Evolutionary conservation across 1,140 invertebrate species (phyloP), one percentile per base, ranked within the genome.

Genomic region (Camponotus floridanus): DNA sequence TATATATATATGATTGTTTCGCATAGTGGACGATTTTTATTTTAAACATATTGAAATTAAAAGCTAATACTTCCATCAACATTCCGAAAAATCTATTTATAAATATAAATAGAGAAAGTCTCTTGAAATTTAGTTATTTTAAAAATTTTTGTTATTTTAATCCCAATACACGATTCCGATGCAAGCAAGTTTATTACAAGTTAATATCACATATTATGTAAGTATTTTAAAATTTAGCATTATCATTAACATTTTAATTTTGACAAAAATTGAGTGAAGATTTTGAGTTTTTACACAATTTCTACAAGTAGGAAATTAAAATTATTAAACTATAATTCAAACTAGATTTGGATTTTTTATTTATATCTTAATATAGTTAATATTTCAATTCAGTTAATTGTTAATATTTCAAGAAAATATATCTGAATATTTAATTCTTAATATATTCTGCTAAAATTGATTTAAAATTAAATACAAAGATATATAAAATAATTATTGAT

Each of bases 171-270:
- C 33, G 36, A 26, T 39, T 59, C 1, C 39, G 21, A 68, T 18
- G 8, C 55, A 45, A 13, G 45, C 3, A 59, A 80, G 21, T 57
- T 70, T 5, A 15, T 1, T 59, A 5, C 42, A 59, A 80, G 5
- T 70, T 80, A 51, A 55, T 15, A 73, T 31, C 39, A 74, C 33
- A 9, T 62, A 5, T 65, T 18, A 71, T 48, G 48, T 68, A 79
- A 79, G 76, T 80, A 42, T 80, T 3, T 71, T 2, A 18, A 7
- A 68, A 57, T 26, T 80, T 51, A 11, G 21, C 18, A n/a, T 62
- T 11, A 80, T 21, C 18, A 15, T 15, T 26, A 70, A 15, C 21
- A 39, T 51, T 26, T 26, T 26, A 39, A 42, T 59, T 59, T 26
- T 26, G 26, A 15, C 5, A 55, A 0, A 26, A 39, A 33, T 11